Evolutionary conservation across 2,113 vertebrate genomes (phyloP), one percentile per base, ranked within the genome.

Genomic region (Neofelis nebulosa): DNA sequence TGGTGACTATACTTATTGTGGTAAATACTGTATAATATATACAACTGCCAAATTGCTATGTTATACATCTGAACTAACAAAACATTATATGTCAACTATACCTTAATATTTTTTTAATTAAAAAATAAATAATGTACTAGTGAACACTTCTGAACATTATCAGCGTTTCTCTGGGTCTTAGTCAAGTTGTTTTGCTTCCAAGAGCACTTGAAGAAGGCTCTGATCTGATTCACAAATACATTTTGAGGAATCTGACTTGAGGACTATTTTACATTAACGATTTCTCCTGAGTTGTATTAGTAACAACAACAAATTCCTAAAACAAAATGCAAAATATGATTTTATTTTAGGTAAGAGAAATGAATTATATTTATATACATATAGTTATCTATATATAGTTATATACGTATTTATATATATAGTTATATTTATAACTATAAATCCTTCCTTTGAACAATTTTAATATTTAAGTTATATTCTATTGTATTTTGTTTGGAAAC

Each of bases 381-480:
- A 38, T 38, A 38, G 38, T 38, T 38, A 38, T 38, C 3, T 38
- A 38, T 38, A 38, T 38, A 38, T 38, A 38, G 38, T 38, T 38
- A 38, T 38, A 38, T 38, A 38, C 38, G 4, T 38, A 38, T 38
- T 38, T 38, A 38, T 38, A 38, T 38, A 38, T 38, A 38, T 38
- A 45, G 7, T 45, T 45, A 45, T 45, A 45, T 45, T 45, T 45
- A n/a, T 71, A 84, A 89, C 36, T 36, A 66, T 50, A 13, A 92
- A 84, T 27, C 38, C 61, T 93, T 86, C 65, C 61, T 74, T 74
- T 88, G 12, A 55, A 96, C 15, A 19, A 89, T 68, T 94, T 92
- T 87, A 95, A 84, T 86, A 89, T 92, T 89, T 82, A 74, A 93
- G 76, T 80, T 71, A 89, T 82, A 19, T 84, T 95, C 55, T 76